Base-by-base conservation (phyloP, 2,797 vertebrate species). In the Crenichthys baileyi region DNA sequence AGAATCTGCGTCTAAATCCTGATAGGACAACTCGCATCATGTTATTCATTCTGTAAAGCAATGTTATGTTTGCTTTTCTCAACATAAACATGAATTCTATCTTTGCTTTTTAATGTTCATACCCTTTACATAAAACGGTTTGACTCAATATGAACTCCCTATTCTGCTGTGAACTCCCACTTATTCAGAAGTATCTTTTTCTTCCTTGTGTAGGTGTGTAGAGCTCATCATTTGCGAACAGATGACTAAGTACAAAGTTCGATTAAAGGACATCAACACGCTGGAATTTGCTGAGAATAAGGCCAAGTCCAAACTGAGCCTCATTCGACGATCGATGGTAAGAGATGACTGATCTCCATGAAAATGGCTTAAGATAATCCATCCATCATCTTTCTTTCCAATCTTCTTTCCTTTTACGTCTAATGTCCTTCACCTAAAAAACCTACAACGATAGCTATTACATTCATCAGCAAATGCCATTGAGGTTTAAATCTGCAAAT, bases 221-320 rank as follows among this genome's bases (percentile, higher is more conserved):
- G 98, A 99, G 85, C 92, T 99, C 76, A 97, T 99, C 79, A 96
- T 99, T 84, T 93, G 96, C 2, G 98, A 99, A 87, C 98, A 99
- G 92, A 99, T 99, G 97, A 98, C 97, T 89, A 99, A 99, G 91
- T 99, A 99, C 90, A 97, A 93, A 88, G 96, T 98, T 73, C 96
- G 97, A 79, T 96, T 99, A 85, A 99, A 99, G 95, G 98, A 99
- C 91, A 99, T 99, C 93, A 98, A 88, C 87, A 98, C 97, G 83
- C 92, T 99, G 93, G 98, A 99, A 94, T 99, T 99, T 75, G 98
- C 98, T 0, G 98, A 99, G 92, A 99, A 96, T 91, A 98, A 99
- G 91, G 98, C 98, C 90, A 99, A 98, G 93, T 97, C 95, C 88
- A 97, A 97, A 77, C 95, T 99, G 73, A 99, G 97, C 6, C 88